phyloP scores from a whole-genome alignment of 2,888 invertebrate genomes.

The Lepidocyrtinus sp. region DNA sequence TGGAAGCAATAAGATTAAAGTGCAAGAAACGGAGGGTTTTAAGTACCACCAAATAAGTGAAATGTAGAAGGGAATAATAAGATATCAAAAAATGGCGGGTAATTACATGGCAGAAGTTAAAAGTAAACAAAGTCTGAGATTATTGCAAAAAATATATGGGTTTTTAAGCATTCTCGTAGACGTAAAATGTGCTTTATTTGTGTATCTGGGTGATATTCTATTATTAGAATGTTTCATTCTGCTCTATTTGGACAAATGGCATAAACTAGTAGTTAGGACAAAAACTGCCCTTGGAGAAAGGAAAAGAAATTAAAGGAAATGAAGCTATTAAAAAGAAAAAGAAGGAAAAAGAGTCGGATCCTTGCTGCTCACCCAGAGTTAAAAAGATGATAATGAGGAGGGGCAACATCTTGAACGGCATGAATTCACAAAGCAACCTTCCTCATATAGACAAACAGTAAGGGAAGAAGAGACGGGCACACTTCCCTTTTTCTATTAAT shows the following conservation, averaged over 20 bases:
- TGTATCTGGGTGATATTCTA: too few species aligned
- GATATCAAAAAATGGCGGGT: too few species aligned
- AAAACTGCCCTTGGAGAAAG: conserved; percentile 18
- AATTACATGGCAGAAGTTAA: too few species aligned
- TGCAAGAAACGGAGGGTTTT: too few species aligned
- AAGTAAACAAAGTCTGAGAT: too few species aligned
- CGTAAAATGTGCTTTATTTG: too few species aligned
- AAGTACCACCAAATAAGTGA: too few species aligned
- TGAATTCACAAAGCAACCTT: conserved; percentile 37
- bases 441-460: not conserved
- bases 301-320: conserved; percentile 12
- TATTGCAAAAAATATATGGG: too few species aligned
- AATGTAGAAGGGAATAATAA: too few species aligned
- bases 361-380: conserved; percentile 53
- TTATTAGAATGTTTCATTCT: conserved; percentile 13
- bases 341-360: conserved; percentile 34
- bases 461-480: conserved; percentile 1
- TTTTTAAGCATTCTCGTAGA: too few species aligned
- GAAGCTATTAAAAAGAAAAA: conserved; percentile 37
- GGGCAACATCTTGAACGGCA: conserved; percentile 59
- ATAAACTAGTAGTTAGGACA: not conserved
- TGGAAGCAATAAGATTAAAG: too few species aligned
- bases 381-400: conserved; percentile 60
- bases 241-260: not conserved
- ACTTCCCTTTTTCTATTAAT: conserved; percentile 43